Conservation (phyloP, 2,888 invertebrate genomes). For the Drosophila yooni region DNA sequence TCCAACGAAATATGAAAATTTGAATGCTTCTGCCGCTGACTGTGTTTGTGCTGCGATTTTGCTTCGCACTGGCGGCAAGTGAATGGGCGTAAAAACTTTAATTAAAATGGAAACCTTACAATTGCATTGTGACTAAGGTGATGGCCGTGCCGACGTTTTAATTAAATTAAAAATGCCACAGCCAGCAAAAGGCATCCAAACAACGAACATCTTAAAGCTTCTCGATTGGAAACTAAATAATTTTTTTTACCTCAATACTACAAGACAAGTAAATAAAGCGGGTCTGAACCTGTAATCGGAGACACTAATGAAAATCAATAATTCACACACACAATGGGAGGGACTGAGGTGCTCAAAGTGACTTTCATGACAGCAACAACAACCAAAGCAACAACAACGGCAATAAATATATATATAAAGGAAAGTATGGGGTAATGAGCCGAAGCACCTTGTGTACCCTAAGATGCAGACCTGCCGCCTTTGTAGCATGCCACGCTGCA, state of each 20-base stretch:
- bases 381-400: constrained; percentile 18
- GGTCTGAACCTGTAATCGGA: constrained; percentile 63
- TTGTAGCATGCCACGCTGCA: constrained; percentile 37
- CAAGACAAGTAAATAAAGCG: constrained; percentile 34
- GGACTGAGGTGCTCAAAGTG: constrained; percentile 54
- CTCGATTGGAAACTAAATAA: constrained; percentile 52
- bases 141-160: constrained; percentile 63
- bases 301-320: constrained; percentile 77
- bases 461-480: constrained; percentile 50
- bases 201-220: constrained; percentile 29
- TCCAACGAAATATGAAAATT: constrained; percentile 71
- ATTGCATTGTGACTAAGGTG: constrained; percentile 66
- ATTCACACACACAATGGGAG: constrained; percentile 66
- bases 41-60: constrained; percentile 63
- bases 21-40: constrained; percentile 45
- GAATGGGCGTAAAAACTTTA: constrained; percentile 77
- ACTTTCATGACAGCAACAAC: constrained; percentile 49
- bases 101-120: constrained; percentile 78
- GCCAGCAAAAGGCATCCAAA: constrained; percentile 22
- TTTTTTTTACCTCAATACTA: constrained; percentile 50
- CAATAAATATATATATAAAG: constrained; percentile 58
- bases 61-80: constrained; percentile 51
- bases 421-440: constrained; percentile 59
- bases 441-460: constrained; percentile 58
- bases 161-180: constrained; percentile 67